A percentile compares a stretch with the other conserved stretches of the same genome.
phyloP scores from a whole-genome alignment of 1,140 invertebrate genomes.

The Frieseomelitta varia region DNA sequence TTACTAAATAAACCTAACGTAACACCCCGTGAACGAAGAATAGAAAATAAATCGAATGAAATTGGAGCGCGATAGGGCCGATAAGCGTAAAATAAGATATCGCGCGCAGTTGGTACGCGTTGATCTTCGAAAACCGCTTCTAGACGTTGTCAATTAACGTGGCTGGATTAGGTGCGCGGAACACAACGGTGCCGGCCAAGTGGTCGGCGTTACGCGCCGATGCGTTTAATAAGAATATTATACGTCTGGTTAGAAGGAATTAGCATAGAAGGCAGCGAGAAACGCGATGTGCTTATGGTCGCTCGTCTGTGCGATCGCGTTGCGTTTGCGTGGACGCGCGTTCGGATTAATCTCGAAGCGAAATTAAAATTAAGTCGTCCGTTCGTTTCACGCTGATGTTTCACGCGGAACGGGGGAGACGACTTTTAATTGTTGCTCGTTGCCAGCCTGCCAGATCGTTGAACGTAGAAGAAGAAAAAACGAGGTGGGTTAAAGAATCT shows the following conservation, averaged over 20 bases:
- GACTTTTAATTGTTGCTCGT: no score
- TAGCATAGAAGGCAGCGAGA: constrained; percentile 14
- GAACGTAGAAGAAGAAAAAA: not conserved
- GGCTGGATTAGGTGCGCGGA: constrained; percentile 26
- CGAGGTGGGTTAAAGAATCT: not conserved
- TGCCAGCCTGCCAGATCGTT: not conserved
- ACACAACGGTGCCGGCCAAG: constrained; percentile 23
- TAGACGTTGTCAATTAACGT: constrained; percentile 30
- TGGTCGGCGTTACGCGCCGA: constrained; percentile 11
- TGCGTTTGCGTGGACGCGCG: not conserved
- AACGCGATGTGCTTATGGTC: not conserved
- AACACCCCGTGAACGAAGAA: not conserved
- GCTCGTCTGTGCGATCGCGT: not conserved
- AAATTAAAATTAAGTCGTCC: constrained; percentile 3
- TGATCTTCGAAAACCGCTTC: not conserved
- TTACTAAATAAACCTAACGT: no score
- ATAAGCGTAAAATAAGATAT: not conserved
- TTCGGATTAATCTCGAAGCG: not conserved
- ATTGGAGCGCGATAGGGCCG: not conserved
- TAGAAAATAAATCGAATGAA: not conserved
- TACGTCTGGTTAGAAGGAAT: constrained; percentile 40
- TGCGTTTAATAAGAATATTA: constrained; percentile 46
- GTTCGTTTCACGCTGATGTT: no score
- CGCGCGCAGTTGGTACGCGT: not conserved
- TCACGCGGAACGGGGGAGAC: not conserved